Evolutionary conservation across 2,888 invertebrate genomes (phyloP).

Genomic region (Xylota sylvarum): DNA sequence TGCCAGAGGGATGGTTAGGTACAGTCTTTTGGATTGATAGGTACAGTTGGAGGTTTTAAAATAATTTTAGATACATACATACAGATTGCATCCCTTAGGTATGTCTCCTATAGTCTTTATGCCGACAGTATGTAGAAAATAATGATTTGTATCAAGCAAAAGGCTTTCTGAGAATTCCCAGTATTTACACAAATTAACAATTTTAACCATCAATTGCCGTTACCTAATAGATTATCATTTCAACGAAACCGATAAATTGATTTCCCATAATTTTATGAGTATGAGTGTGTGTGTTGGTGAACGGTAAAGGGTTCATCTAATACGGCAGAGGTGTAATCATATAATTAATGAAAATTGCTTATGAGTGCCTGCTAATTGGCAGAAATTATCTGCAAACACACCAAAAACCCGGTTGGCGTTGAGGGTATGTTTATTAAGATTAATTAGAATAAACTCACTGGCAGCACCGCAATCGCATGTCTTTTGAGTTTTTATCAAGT

Average conservation of each 20-base stretch:
- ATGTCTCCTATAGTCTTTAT: no score
- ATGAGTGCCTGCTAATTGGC: slow-evolving; percentile 55
- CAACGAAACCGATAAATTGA: slow-evolving; percentile 44
- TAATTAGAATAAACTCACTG: slow-evolving; percentile 43
- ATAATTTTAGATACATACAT: no score
- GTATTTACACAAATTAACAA: no score
- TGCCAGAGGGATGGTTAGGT: not conserved
- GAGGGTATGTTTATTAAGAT: slow-evolving; percentile 58
- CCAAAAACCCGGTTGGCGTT: slow-evolving; percentile 24
- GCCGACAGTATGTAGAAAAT: no score
- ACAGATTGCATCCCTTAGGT: no score
- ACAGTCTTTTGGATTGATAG: no score
- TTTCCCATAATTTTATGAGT: slow-evolving; percentile 23
- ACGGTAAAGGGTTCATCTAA: slow-evolving; percentile 9
- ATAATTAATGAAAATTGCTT: slow-evolving; percentile 50
- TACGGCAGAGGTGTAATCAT: slow-evolving; percentile 40
- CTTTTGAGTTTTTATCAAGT: slow-evolving; percentile 59
- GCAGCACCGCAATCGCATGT: slow-evolving; percentile 36
- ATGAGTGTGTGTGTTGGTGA: no score
- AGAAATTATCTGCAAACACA: slow-evolving; percentile 51
- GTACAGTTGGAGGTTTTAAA: no score
- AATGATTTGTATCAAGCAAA: no score
- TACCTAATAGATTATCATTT: not conserved
- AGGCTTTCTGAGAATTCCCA: no score
- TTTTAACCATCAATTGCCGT: not conserved